Base-by-base conservation (phyloP, 2,797 vertebrate species). In the Vipera ursinii region DNA sequence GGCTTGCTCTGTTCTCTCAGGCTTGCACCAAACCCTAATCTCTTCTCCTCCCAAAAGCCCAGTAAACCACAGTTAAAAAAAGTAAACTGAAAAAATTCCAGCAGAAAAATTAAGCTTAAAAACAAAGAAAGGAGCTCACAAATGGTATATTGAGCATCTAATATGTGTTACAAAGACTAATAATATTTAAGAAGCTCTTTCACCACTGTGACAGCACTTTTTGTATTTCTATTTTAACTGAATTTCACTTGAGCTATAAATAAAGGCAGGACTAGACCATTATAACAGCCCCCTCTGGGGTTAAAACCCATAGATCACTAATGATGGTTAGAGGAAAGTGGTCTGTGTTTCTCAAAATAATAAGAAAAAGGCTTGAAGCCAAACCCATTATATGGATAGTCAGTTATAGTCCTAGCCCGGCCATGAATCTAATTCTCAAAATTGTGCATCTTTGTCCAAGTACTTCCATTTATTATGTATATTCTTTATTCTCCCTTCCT, bases 261-360 rank as follows among this genome's bases (percentile, higher is more conserved):
- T 89, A 90, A 86, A 38, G 53, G 61, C 38, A 73, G 38, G 82
- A 32, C 53, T 73, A 86, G 78, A 51, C 89, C 51, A 88, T 88
- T n/a, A 73, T 53, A 38, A 32, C 15, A 87, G 32, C 38, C 55
- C 63, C 48, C 86, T 61, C 22, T 78, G 89, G 89, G 56, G n/a
- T 87, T 88, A 90, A 90, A 93, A 90, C 90, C 82, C 51, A 90
- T 92, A 87, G 86, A 92, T 90, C 85, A 38, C n/a, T 90, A 61
- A 88, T 86, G 48, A 90, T 78, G n/a, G 86, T 48, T 32, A 88
- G 53, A 32, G 48, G 10, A 93, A 92, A 78, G 55, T 90, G 89
- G 55, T 90, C 14, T 78, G 38, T 53, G 14, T 32, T 87, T 17
- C n/a, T 28, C 53, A 90, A 60, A 60, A 61, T 87, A 65, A 82